Evolutionary conservation across 2,113 vertebrate genomes (phyloP).

Genomic region (Alces alces): DNA sequence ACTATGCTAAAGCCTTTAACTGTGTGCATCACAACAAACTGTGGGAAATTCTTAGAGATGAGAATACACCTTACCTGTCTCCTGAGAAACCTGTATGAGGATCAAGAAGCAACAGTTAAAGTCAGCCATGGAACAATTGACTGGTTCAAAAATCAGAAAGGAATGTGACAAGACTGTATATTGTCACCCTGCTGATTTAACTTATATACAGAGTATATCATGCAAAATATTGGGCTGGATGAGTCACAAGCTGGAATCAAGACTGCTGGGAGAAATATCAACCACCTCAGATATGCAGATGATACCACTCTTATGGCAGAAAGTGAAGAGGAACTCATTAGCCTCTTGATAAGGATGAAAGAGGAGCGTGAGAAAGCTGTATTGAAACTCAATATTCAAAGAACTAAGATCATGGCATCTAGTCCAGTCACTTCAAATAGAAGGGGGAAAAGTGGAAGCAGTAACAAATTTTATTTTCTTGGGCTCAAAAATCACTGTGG

Average conservation of each 20-base stretch:
- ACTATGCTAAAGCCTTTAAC: not conserved
- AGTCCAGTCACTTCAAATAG: not conserved
- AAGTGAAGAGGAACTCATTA: not conserved
- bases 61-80: not conserved
- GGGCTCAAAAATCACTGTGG: not conserved
- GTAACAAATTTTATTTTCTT: not conserved
- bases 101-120: not conserved
- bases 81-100: not conserved
- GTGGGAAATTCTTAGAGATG: not conserved
- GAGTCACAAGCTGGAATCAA: not conserved
- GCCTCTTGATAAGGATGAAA: not conserved
- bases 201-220: not conserved
- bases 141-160: not conserved
- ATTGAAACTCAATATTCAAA: not conserved
- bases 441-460: not conserved
- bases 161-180: not conserved
- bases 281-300: not conserved
- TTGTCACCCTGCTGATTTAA: not conserved
- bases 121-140: not conserved
- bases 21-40: not conserved
- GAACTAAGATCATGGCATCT: not conserved
- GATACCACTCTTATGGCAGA: not conserved
- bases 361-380: not conserved
- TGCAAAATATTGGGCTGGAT: not conserved
- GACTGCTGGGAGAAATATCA: not conserved